phyloP scores from a whole-genome alignment of 2,888 invertebrate genomes.

The Priocnemis perturbator region DNA sequence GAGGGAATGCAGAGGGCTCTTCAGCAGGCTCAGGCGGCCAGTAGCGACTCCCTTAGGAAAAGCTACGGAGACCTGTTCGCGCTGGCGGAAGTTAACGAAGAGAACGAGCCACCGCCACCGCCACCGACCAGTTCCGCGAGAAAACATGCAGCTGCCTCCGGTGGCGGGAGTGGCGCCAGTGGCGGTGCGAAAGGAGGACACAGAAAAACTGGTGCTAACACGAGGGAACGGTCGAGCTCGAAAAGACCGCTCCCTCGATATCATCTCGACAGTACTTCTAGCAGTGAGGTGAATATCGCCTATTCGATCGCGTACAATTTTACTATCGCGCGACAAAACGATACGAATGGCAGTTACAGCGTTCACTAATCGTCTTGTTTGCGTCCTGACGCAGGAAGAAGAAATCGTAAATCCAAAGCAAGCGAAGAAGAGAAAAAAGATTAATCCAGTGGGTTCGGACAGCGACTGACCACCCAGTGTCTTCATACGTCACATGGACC shows the following conservation, averaged over 20 bases:
- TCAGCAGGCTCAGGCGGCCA: slow-evolving; percentile 90
- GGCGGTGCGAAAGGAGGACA: slow-evolving; percentile 62
- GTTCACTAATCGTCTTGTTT: slow-evolving; percentile 34
- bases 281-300: slow-evolving; percentile 82
- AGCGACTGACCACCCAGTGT: slow-evolving; percentile 87
- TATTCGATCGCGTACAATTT: neutral
- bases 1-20: slow-evolving; percentile 95
- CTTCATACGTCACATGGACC: slow-evolving; percentile 72
- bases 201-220: slow-evolving; percentile 66
- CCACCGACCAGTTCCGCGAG: slow-evolving; percentile 78
- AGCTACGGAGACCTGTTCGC: slow-evolving; percentile 94
- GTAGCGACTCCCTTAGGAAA: slow-evolving; percentile 92
- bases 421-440: slow-evolving; percentile 93
- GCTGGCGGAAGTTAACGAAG: slow-evolving; percentile 86
- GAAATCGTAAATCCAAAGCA: slow-evolving; percentile 94
- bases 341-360: neutral
- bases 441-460: slow-evolving; percentile 85
- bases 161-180: slow-evolving; percentile 49
- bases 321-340: neutral
- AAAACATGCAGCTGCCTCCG: slow-evolving; percentile 64
- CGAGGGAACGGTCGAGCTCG: slow-evolving; percentile 66
- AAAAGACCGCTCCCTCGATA: slow-evolving; percentile 67
- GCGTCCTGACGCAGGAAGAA: slow-evolving; percentile 83
- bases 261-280: slow-evolving; percentile 61
- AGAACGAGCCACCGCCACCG: slow-evolving; percentile 79